Evolutionary conservation across 2,797 vertebrate genomes (phyloP), one percentile per base, ranked within the genome.

Genomic region (Pipistrellus nathusii): DNA sequence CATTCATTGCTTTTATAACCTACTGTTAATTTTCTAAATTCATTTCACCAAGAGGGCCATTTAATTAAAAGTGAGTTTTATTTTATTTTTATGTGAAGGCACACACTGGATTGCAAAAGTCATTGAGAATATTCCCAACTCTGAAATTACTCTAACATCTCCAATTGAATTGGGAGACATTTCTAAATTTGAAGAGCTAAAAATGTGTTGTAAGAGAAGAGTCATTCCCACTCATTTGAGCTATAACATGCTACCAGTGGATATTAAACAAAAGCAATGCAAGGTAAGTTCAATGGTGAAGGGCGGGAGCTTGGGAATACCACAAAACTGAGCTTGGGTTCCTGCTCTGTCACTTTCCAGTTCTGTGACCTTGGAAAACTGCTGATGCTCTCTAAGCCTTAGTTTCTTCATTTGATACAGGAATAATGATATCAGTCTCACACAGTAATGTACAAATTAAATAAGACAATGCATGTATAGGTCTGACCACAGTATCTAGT

Each of bases 91-190:
- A 51, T 90, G 41, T 87, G 3, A 77, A 98, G 98, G 98, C 1
- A 98, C 98, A 72, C 98, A 98, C 73, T 98, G 98, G 98, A 97
- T 98, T 76, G 98, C 98, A 41, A 98, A 98, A 90, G 95, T 98
- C 95, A 95, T 98, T 71, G 97, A 93, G 69, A 98, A 97, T 53
- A 98, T 98, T 75, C 98, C 97, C 6, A 72, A 48, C 0, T 66
- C 97, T 38, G 94, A 94, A 88, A 85, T 98, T 25, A 96, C 96
- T 32, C 25, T 98, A 77, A 98, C 98, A 5, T 94, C 97, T 76
- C 98, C 98, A 11, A 97, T 98, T 35, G 98, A 98, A 93, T 95
- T 98, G 75, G 98, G 98, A 96, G 98, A 98, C 13, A 9, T 98
- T 83, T 98, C 98, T 59, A 98, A 15, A 76, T 85, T 98, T 48